Evolutionary conservation across 2,113 vertebrate species (phyloP), one percentile per base, ranked within the genome.

Genomic region (Channa maculata): DNA sequence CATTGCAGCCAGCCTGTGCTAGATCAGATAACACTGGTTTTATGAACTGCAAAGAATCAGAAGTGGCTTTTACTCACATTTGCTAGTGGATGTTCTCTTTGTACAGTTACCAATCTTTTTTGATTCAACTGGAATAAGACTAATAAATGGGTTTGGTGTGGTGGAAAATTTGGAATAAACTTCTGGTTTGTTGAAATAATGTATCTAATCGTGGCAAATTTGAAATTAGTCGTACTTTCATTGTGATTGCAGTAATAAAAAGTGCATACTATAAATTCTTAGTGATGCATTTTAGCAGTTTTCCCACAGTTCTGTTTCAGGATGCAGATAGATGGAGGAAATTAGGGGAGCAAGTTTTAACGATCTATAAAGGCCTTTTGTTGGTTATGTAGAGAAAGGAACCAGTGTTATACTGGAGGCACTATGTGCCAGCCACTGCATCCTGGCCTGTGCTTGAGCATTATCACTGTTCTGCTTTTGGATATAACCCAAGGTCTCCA

Each of bases 391-490:
- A 71, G 72, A 79, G 77, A 79, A 72, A 73, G 81, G 61, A 65
- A 75, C 75, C 37, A 74, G 71, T 88, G 80, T 84, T 52, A 5
- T 50, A 64, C 72, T 76, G 61, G 82, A 87, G 74, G 54, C 80
- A 62, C 67, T 59, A 77, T 73, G 88, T 86, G 76, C 88, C 87
- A 92, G 86, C 79, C 82, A n/a, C 85, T 86, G 43, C 58, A 62
- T 63, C 50, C 63, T 65, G 58, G 34, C 65, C 73, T 73, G 67
- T 55, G 71, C 54, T 74, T 57, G 37, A 85, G 65, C 61, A 61
- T 2, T 54, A 58, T 64, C 60, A 65, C 66, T 69, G 68, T 69
- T 75, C 51, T 52, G 80, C 66, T 77, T 83, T 61, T 75, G 61
- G 49, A 85, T 73, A 68, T 58, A 68, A 76, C 72, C 80, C 58